phyloP scores from a whole-genome alignment of 2,888 invertebrate species.

The Stomorhina lunata region DNA sequence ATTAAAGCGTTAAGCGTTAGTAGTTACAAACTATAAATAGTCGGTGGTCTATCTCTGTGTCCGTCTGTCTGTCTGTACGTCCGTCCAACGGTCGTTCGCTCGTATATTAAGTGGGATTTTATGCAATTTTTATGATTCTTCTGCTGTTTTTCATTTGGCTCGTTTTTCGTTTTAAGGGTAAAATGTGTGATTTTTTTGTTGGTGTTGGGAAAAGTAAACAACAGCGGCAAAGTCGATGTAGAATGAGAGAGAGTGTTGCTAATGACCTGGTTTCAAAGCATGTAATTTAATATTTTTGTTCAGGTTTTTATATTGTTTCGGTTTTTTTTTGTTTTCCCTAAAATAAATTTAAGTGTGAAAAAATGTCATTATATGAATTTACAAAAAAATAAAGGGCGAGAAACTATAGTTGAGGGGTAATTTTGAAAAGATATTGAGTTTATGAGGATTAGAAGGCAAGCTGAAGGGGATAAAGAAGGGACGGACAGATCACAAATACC shows the following conservation, averaged over 20 bases:
- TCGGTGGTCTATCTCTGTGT: constrained; percentile 12
- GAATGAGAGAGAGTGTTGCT: constrained; percentile 3
- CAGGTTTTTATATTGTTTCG: neutral
- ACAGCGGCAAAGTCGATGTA: neutral
- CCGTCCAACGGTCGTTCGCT: neutral
- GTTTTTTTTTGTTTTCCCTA: neutral
- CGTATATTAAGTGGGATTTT: constrained; percentile 23
- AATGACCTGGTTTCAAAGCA: constrained; percentile 30
- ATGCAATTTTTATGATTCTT: constrained; percentile 8
- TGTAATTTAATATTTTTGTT: constrained; percentile 37
- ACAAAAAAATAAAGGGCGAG: neutral
- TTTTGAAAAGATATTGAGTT: neutral
- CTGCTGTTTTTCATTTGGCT: neutral
- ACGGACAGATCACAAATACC: too few relatives aligned
- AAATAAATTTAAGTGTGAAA: constrained; percentile 30
- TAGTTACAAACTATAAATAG: constrained; percentile 6
- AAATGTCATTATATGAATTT: constrained; percentile 20
- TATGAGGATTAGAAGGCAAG: neutral
- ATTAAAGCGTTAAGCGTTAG: constrained; percentile 24
- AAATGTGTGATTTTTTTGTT: neutral
- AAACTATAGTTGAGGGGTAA: constrained; percentile 2
- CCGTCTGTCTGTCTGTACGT: neutral
- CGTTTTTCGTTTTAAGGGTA: neutral
- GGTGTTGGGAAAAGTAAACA: neutral
- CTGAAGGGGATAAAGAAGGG: too few relatives aligned